Conservation (phyloP, 2,888 invertebrate species). For the Sesia bembeciformis region DNA sequence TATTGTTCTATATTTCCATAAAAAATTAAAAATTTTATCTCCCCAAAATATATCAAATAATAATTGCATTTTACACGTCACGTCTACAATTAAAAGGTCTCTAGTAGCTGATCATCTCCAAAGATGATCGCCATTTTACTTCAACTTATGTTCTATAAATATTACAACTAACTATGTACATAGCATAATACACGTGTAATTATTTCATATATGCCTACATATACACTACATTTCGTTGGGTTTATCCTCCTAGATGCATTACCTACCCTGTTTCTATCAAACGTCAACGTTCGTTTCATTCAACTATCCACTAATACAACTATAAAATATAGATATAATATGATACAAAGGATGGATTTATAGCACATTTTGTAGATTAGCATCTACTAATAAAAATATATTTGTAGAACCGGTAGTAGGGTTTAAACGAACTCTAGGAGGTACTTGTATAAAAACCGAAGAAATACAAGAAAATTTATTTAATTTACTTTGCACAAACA, state of each 20-base stretch:
- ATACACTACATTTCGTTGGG: constrained; percentile 46
- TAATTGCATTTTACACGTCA: neutral
- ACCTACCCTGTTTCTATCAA: constrained; percentile 58
- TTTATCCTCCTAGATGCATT: constrained; percentile 46
- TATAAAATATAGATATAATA: constrained; percentile 18
- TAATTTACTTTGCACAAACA: no score
- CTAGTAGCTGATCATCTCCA: neutral
- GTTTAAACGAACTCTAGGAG: neutral
- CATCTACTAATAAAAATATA: neutral
- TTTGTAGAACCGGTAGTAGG: no score
- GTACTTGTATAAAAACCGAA: no score
- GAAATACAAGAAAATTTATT: no score
- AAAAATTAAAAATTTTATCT: neutral
- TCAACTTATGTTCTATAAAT: neutral
- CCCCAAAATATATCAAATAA: neutral
- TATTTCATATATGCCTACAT: constrained; percentile 13
- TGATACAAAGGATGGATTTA: constrained; percentile 37
- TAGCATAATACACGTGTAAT: constrained; percentile 7
- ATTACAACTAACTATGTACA: constrained; percentile 2
- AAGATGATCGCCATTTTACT: neutral
- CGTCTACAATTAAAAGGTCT: neutral
- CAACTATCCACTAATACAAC: constrained; percentile 11
- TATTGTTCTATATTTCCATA: neutral
- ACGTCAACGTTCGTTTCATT: constrained; percentile 26
- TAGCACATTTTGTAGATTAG: constrained; percentile 23